A percentile compares a stretch with the other conserved stretches of the same genome.
phyloP scores from a whole-genome alignment of 2,113 vertebrate species.

The Microtus oregoni region DNA sequence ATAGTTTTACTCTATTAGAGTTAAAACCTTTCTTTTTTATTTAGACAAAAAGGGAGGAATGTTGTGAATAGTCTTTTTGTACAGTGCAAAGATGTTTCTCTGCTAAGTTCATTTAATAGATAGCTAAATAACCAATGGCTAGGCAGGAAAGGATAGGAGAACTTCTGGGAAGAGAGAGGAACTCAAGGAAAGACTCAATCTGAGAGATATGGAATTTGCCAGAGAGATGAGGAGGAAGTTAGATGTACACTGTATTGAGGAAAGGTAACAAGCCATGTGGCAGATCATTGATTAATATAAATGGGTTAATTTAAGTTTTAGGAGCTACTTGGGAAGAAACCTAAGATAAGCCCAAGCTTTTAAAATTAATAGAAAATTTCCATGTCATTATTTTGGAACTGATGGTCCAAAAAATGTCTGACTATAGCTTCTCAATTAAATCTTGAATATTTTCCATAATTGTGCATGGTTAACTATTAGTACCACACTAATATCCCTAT shows the following conservation, averaged over 20 bases:
- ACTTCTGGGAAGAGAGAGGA: neutral
- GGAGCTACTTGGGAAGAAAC: too few relatives aligned
- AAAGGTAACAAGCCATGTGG: too few relatives aligned
- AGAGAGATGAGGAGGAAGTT: neutral
- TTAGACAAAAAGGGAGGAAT: neutral
- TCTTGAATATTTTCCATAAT: neutral
- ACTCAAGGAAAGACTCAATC: neutral
- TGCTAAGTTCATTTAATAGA: neutral
- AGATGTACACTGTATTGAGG: neutral
- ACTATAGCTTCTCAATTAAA: neutral
- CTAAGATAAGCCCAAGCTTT: too few relatives aligned
- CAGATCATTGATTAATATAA: too few relatives aligned
- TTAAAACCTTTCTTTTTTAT: neutral
- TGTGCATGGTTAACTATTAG: neutral
- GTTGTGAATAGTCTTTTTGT: neutral
- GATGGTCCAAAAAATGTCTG: too few relatives aligned
- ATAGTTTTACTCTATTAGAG: neutral
- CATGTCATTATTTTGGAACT: too few relatives aligned
- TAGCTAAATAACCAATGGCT: neutral
- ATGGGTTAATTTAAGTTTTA: too few relatives aligned
- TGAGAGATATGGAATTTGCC: neutral
- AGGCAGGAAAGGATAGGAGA: neutral
- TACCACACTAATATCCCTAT: neutral
- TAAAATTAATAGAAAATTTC: too few relatives aligned
- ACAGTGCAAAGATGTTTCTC: neutral